Evolutionary conservation across 2,113 vertebrate genomes (phyloP).

Genomic region (Prietella phreatophila): DNA sequence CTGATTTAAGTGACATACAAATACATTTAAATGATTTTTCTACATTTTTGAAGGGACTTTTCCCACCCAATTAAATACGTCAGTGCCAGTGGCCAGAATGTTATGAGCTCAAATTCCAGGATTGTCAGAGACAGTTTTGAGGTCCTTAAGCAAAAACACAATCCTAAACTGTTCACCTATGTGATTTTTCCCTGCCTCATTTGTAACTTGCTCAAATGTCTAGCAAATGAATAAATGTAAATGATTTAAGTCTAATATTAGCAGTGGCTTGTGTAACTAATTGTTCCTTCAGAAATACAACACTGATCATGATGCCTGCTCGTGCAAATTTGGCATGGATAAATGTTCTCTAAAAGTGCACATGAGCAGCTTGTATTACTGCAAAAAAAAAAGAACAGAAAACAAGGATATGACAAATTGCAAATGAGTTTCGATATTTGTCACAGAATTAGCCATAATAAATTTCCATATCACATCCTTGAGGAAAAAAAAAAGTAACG

Average conservation of each 20-base stretch:
- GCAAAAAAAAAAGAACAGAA: neutral
- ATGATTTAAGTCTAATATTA: neutral
- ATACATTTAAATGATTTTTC: neutral
- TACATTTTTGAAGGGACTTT: neutral
- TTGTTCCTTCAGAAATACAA: neutral
- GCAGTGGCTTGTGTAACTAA: neutral
- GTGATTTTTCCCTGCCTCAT: neutral
- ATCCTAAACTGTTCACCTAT: neutral
- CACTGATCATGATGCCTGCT: neutral
- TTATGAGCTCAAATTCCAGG: neutral
- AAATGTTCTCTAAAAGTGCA: neutral
- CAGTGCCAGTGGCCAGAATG: neutral
- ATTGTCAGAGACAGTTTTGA: neutral
- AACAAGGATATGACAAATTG: neutral
- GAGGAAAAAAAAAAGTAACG: too few species aligned
- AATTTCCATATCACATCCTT: neutral
- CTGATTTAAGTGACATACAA: neutral
- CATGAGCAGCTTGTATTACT: neutral
- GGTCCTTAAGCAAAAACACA: neutral
- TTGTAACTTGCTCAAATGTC: neutral
- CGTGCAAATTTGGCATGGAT: neutral
- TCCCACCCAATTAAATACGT: neutral
- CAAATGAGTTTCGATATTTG: neutral
- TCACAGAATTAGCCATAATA: neutral
- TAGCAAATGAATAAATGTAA: neutral